Percentiles rank a stretch among this genome's conserved stretches.
These are phyloP conservation scores for Brienomyrus brachyistius DNA, from an alignment of 2,113 vertebrate genomes.

Conservation along the genomic window DNA sequence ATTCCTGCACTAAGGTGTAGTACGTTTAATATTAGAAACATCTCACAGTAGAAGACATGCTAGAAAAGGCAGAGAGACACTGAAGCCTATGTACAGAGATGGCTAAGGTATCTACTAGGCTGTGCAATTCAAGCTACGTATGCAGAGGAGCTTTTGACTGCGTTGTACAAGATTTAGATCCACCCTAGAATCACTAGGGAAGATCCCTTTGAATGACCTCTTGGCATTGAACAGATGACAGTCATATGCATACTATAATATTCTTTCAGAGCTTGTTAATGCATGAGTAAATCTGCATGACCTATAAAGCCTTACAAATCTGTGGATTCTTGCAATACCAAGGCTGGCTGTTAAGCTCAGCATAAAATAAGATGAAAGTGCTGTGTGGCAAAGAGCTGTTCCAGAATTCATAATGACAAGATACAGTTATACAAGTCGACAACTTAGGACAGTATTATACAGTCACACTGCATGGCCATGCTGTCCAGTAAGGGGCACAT, in stretches of 20 bases:
- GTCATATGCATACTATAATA: neutral
- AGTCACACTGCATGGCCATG: neutral
- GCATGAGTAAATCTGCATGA: neutral
- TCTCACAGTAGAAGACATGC: conserved; percentile 5
- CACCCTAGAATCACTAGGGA: neutral
- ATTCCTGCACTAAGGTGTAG: neutral
- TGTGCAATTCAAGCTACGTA: neutral
- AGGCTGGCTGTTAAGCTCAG: neutral
- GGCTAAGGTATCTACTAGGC: neutral
- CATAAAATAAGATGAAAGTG: neutral
- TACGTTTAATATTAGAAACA: neutral
- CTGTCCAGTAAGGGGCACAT: neutral
- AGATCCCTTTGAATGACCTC: neutral
- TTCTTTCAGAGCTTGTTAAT: neutral
- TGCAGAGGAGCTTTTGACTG: neutral
- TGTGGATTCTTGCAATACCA: neutral
- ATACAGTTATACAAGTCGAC: neutral
- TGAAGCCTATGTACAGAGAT: conserved; percentile 7
- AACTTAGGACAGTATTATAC: neutral
- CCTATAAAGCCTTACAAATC: neutral
- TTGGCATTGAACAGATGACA: neutral
- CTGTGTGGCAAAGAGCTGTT: neutral
- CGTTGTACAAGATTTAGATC: neutral
- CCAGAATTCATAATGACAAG: neutral
- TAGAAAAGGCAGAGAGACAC: conserved; percentile 8